Evolutionary conservation across 2,113 vertebrate genomes (phyloP), one percentile per base, ranked within the genome.

Genomic region (Galeopterus variegatus): DNA sequence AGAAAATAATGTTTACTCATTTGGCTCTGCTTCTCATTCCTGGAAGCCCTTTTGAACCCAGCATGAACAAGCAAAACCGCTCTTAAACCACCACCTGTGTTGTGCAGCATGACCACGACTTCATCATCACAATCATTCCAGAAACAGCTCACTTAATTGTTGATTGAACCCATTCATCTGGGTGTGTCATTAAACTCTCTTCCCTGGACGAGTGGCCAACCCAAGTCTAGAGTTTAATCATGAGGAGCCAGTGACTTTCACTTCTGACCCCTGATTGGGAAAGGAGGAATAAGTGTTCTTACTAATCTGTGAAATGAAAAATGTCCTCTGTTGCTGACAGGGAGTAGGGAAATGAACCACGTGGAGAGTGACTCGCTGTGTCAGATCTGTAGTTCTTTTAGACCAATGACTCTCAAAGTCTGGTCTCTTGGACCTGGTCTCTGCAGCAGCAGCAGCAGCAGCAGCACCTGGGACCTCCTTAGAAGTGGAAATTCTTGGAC

Each of bases 91-190:
- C 13, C 52, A 33, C 64, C 82, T 84, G 50, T 31, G 4, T 31
- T 0, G 1, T 33, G 15, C 8, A 26, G 45, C n/a, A 10, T 64
- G 72, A 77, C 79, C 60, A 54, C 0, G 1, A 19, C 24, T 52
- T 73, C 28, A 14, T 84, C 60, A 48, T 36, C 75, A 64, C n/a
- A 23, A 7, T 70, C 90, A n/a, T 58, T 69, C 81, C 62, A 92
- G 83, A 73, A 93, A 69, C 31, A 76, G 31, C 60, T 84, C 72
- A n/a, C n/a, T 97, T 90, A 75, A 77, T 96, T 83, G 80, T 65
- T 54, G 45, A 96, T 83, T 52, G 64, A 86, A 52, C 54, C 64
- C 69, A 58, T 75, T 87, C 86, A 95, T 58, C 60, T 85, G 81
- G 65, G 18, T 81, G 6, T 69, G 70, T 48, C 52, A 64, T 86